These are phyloP conservation scores for Lucilia sericata DNA, from an alignment of 1,140 invertebrate genomes.

Conservation along the genomic window DNA sequence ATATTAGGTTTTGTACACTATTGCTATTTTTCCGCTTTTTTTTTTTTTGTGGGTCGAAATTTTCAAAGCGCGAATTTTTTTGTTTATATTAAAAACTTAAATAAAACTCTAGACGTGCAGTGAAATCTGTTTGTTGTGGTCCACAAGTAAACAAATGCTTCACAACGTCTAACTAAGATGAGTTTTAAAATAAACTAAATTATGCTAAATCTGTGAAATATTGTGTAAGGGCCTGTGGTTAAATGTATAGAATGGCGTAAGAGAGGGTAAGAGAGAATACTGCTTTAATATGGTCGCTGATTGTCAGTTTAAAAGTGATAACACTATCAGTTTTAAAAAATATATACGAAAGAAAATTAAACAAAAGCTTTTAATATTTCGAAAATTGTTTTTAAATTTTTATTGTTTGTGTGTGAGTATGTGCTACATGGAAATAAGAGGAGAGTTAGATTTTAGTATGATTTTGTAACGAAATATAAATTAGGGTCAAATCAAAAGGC, in stretches of 20 bases:
- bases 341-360: not conserved
- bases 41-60: not conserved
- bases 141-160: not conserved
- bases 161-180: not conserved
- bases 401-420: too few species aligned
- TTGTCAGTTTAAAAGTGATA: not conserved
- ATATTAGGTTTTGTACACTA: not conserved
- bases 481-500: too few species aligned
- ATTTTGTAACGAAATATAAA: too few species aligned
- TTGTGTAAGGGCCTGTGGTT: too few species aligned
- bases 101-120: not conserved
- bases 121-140: not conserved
- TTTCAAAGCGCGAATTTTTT: not conserved
- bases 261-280: not conserved
- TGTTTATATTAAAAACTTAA: not conserved
- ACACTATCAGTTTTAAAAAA: not conserved
- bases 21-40: not conserved
- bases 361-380: too few species aligned
- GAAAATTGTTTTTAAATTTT: too few species aligned
- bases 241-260: too few species aligned
- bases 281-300: too few species aligned
- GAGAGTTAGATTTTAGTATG: too few species aligned
- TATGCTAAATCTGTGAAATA: not conserved
- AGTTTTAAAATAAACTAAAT: constrained; percentile 11
- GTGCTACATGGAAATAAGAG: too few species aligned